Conservation (phyloP, 2,888 invertebrate genomes). For the Drosophila suboccidentalis region DNA sequence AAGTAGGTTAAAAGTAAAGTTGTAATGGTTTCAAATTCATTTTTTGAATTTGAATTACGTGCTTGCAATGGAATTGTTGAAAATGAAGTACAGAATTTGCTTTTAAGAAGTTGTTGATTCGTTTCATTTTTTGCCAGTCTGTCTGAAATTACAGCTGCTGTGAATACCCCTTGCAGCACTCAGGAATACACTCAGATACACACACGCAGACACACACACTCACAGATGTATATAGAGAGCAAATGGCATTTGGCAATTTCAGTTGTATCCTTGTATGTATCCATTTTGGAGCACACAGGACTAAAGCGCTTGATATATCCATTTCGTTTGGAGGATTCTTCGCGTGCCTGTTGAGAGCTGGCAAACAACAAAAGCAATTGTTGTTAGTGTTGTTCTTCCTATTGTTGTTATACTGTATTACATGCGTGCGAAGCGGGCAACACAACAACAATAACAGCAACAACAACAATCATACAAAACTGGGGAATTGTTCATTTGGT, state of each 20-base stretch:
- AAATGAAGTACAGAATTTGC: conserved; percentile 33
- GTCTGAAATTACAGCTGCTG: conserved; percentile 43
- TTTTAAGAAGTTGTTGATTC: conserved; percentile 26
- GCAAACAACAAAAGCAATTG: conserved; percentile 63
- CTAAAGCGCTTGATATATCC: conserved; percentile 69
- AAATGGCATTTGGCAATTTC: conserved; percentile 72
- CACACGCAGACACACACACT: conserved; percentile 7
- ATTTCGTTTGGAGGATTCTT: conserved; percentile 77
- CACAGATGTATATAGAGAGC: conserved; percentile 11
- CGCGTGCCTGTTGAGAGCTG: conserved; percentile 75
- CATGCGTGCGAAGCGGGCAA: conserved; percentile 68
- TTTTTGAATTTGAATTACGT: conserved; percentile 16
- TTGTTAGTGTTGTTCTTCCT: conserved; percentile 18
- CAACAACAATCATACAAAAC: conserved; percentile 37
- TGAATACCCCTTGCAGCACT: conserved; percentile 5
- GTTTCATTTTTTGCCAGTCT: conserved; percentile 24
- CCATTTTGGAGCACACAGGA: conserved; percentile 44
- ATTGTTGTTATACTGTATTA: conserved; percentile 51
- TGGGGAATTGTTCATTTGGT: conserved; percentile 68
- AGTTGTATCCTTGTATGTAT: conserved; percentile 43
- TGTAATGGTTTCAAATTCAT: conserved; percentile 15
- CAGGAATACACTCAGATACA: conserved; percentile 16
- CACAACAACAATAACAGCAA: conserved; percentile 4
- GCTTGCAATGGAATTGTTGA: conserved; percentile 1
- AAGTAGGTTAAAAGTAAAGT: conserved; percentile 7